Evolutionary conservation across 2,888 invertebrate species (phyloP).

Genomic region (Cacoxenus indagator): DNA sequence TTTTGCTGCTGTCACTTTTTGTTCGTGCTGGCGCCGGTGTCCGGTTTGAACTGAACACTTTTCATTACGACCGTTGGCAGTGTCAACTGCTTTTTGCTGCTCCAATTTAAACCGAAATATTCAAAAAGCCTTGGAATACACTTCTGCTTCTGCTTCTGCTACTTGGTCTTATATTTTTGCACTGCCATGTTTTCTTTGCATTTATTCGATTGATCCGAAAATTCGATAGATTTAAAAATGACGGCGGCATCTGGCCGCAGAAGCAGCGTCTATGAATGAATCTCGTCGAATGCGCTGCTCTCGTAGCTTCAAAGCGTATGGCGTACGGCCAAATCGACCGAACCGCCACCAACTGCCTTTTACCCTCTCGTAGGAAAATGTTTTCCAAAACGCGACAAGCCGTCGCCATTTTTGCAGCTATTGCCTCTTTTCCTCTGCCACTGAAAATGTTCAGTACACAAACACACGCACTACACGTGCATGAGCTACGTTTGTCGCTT

Average conservation of each 20-base stretch:
- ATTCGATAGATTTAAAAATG: neutral
- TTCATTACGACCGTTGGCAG: too few relatives aligned
- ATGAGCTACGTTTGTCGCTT: constrained; percentile 15
- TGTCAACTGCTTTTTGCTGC: too few relatives aligned
- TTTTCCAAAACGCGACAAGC: neutral
- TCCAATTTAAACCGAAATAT: neutral
- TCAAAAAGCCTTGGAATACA: neutral
- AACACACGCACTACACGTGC: neutral
- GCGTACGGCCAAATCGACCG: neutral
- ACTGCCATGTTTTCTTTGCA: too few relatives aligned
- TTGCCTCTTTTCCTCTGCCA: neutral
- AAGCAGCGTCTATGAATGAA: neutral
- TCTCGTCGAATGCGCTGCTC: neutral
- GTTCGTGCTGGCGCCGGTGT: neutral
- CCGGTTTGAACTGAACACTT: too few relatives aligned
- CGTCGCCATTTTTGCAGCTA: neutral
- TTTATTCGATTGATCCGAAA: neutral
- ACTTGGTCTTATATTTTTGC: neutral
- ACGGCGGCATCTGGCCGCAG: neutral
- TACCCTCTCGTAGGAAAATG: neutral
- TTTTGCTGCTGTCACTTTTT: neutral
- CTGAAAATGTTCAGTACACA: neutral
- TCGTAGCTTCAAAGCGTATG: neutral
- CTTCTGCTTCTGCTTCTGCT: neutral
- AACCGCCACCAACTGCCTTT: neutral